These are phyloP conservation scores for Psettodes erumei DNA, from an alignment of 2,113 vertebrate genomes.

Conservation along the genomic window DNA sequence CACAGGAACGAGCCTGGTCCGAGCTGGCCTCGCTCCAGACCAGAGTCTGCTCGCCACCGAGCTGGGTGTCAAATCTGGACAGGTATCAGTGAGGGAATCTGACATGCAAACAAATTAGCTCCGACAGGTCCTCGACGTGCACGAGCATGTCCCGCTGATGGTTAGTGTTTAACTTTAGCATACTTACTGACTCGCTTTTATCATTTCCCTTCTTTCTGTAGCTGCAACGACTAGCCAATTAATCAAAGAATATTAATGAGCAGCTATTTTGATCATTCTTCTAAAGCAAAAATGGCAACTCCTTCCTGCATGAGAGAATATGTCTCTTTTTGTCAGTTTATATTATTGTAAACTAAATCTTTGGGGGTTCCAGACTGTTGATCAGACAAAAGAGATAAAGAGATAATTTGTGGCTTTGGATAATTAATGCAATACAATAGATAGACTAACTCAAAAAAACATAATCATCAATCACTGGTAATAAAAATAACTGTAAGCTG, in stretches of 20 bases:
- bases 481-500: no score
- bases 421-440: neutral
- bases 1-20: conserved; percentile 35
- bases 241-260: neutral
- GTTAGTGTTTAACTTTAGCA: neutral
- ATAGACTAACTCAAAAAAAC: neutral
- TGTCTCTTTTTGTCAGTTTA: neutral
- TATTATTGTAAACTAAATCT: neutral
- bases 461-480: no score
- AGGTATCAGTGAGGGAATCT: neutral
- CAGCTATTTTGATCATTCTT: neutral
- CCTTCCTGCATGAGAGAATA: no score
- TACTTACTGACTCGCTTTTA: neutral
- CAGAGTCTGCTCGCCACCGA: conserved; percentile 34
- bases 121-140: neutral
- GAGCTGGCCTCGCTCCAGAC: conserved; percentile 29
- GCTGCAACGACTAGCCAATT: neutral
- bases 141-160: neutral
- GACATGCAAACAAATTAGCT: neutral
- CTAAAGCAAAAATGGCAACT: neutral
- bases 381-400: no score
- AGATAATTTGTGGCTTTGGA: neutral
- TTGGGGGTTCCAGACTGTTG: no score
- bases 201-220: no score
- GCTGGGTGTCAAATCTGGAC: conserved; percentile 28